Base-by-base conservation (phyloP, 2,113 vertebrate species). In the Chloroceryle aenea region DNA sequence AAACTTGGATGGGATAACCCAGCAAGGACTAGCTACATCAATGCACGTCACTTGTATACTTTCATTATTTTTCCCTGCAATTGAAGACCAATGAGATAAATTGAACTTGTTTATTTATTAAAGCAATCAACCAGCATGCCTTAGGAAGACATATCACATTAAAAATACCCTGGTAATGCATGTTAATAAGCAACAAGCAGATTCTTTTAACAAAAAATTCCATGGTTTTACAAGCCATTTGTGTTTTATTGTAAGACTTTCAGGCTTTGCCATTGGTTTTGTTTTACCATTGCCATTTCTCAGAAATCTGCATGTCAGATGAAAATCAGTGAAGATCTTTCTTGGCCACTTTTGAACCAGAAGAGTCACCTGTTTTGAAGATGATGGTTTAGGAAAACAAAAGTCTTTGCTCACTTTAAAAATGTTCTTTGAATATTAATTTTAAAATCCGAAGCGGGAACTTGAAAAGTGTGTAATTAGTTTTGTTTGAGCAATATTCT, bases 71-170 rank as follows among this genome's bases (percentile, higher is more conserved):
- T 93, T 91, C 61, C 12, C 17, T 75, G 34, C 93, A 97, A 97
- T 96, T 95, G 91, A 87, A 90, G 87, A 95, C 52, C 97, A 98
- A 98, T 93, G 90, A 97, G 90, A 81, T 96, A 97, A 98, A 98
- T 97, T 98, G 83, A 90, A 96, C 74, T 90, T 96, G 61, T 96
- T 97, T 96, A 96, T 98, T 98, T 97, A 97, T 77, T 96, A 96
- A 77, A 97, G 82, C 75, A 98, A 96, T 97, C 96, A 97, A 43
- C 79, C n/a, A 38, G 27, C 90, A 47, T 91, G 88, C 53, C 27
- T 96, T 96, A 97, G 88, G 91, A 96, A 96, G 48, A 81, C 50
- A 14, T 91, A 75, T 87, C 77, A 56, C 74, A 92, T 93, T 91
- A 84, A 92, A 96, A 92, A 71, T 89, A 67, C 30, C 80, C 87